Percentiles rank a stretch among this genome's conserved stretches.
These are phyloP conservation scores for Stegophylla sp. DNA, from an alignment of 2,888 invertebrate species.

Conservation along the genomic window DNA sequence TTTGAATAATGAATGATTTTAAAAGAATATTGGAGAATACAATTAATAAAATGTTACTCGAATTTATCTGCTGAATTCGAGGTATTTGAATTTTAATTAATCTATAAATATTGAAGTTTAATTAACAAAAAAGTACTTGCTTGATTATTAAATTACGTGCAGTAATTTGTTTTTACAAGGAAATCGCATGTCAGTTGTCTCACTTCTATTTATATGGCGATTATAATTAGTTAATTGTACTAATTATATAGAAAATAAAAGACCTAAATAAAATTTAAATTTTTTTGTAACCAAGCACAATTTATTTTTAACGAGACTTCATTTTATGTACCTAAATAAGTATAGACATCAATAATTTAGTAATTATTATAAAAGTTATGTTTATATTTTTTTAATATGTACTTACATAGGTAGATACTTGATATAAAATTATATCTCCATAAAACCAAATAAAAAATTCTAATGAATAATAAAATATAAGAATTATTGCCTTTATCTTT, in stretches of 20 bases:
- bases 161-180: constrained; percentile 21
- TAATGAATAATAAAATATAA: not conserved
- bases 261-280: not conserved
- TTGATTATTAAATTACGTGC: not conserved
- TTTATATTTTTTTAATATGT: too few relatives aligned
- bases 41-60: not conserved
- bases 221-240: constrained; percentile 36
- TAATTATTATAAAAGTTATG: too few relatives aligned
- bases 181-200: not conserved
- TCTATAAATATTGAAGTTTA: not conserved
- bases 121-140: not conserved
- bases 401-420: too few relatives aligned
- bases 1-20: not conserved
- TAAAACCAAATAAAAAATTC: too few relatives aligned
- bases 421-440: too few relatives aligned
- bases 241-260: not conserved
- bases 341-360: too few relatives aligned
- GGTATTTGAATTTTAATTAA: not conserved
- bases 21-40: not conserved
- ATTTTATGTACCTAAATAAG: too few relatives aligned
- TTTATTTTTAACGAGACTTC: not conserved
- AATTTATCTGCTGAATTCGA: not conserved
- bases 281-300: not conserved
- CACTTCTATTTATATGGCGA: constrained; percentile 1
- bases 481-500: not conserved